Conservation (phyloP, 1,140 invertebrate species). For the Amphibalanus amphitrite region DNA sequence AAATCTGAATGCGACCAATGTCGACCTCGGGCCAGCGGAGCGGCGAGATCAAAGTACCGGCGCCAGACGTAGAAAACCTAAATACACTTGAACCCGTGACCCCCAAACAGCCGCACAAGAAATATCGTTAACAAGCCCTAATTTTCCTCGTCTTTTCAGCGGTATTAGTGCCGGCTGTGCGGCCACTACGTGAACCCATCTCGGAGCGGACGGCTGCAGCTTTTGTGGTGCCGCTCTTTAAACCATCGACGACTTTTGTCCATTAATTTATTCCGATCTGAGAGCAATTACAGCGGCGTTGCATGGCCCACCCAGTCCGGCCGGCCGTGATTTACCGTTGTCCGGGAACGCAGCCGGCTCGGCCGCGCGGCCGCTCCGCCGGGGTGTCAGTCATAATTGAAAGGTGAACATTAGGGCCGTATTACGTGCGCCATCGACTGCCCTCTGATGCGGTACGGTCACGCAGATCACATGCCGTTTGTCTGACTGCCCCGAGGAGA, state of each 20-base stretch:
- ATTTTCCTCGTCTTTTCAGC: neutral
- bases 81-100: neutral
- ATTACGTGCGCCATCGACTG: neutral
- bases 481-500: neutral
- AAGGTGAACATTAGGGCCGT: neutral
- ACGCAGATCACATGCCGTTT: neutral
- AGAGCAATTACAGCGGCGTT: neutral
- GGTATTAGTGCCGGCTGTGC: neutral
- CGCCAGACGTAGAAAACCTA: neutral
- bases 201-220: neutral
- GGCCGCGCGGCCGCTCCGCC: no score
- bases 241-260: neutral
- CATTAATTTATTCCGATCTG: neutral
- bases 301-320: neutral
- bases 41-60: neutral
- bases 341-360: neutral
- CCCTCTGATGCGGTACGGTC: neutral
- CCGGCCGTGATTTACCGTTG: neutral
- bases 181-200: neutral
- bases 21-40: neutral
- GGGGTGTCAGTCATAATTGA: neutral
- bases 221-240: neutral
- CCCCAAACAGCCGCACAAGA: neutral
- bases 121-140: constrained; percentile 1
- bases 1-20: neutral